These are phyloP conservation scores for Terebella lapidaria DNA, from an alignment of 2,888 invertebrate genomes.

Conservation along the genomic window DNA sequence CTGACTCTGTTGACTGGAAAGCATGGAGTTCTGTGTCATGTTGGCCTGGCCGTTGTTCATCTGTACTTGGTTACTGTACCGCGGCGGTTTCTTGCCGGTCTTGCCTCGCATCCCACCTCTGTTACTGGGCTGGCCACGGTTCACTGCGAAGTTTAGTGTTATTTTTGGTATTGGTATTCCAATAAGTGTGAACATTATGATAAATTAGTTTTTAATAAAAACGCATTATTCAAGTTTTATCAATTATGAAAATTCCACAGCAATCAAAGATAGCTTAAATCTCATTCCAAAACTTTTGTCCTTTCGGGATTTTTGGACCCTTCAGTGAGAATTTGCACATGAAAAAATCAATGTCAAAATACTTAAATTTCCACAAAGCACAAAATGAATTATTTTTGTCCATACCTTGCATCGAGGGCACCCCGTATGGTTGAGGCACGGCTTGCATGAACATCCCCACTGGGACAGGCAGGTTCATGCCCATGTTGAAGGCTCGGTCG, in stretches of 20 bases:
- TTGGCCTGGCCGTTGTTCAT: slow-evolving; percentile 9
- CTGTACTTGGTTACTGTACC: slow-evolving; percentile 41
- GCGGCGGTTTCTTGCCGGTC: slow-evolving; percentile 52
- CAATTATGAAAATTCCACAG: no score
- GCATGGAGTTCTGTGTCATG: slow-evolving; percentile 1
- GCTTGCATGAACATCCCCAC: slow-evolving; percentile 90
- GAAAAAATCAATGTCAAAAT: no score
- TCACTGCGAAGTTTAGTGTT: neutral
- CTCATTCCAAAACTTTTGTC: no score
- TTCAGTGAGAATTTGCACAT: no score
- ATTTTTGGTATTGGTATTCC: no score
- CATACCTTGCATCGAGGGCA: slow-evolving; percentile 12
- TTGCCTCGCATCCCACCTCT: slow-evolving; percentile 58
- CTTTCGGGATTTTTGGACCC: no score
- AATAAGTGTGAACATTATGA: no score
- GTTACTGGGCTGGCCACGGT: slow-evolving; percentile 4
- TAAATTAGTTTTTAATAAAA: no score
- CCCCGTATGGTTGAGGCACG: slow-evolving; percentile 16
- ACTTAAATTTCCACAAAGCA: no score
- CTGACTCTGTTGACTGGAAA: neutral
- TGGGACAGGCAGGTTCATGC: slow-evolving; percentile 77
- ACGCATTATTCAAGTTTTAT: no score
- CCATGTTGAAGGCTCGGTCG: slow-evolving; percentile 59
- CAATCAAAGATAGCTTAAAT: no score
- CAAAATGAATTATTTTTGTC: no score